Conservation (phyloP, 1,140 invertebrate species). For the Agrilus planipennis region DNA sequence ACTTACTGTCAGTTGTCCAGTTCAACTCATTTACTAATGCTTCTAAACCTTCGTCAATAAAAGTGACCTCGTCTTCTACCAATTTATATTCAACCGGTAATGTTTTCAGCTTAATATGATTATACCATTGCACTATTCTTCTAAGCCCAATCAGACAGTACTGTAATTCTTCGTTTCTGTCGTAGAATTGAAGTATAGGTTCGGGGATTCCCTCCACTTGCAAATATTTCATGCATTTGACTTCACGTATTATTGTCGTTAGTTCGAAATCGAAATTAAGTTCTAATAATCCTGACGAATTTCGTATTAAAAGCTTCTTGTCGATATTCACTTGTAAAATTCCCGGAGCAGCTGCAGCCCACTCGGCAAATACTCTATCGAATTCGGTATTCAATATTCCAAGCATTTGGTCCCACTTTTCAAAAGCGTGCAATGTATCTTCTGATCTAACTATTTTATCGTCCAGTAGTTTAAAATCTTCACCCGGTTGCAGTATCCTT, state of each 20-base stretch:
- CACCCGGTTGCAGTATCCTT: constrained; percentile 48
- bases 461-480: constrained; percentile 42
- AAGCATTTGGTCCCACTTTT: constrained; percentile 33
- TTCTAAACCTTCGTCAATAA: constrained; percentile 49
- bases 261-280: constrained; percentile 40
- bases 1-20: constrained; percentile 56
- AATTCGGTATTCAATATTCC: constrained; percentile 27
- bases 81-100: constrained; percentile 54
- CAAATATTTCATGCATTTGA: constrained; percentile 49
- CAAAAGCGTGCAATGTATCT: constrained; percentile 23
- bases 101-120: constrained; percentile 52
- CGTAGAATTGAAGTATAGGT: constrained; percentile 44
- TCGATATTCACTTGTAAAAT: constrained; percentile 29
- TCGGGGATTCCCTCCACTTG: constrained; percentile 37
- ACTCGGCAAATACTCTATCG: constrained; percentile 29
- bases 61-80: constrained; percentile 50
- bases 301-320: constrained; percentile 30
- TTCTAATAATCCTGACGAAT: constrained; percentile 18
- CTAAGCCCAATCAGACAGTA: constrained; percentile 36
- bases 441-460: constrained; percentile 32
- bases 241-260: constrained; percentile 44
- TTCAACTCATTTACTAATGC: constrained; percentile 48
- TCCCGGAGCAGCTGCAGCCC: constrained; percentile 29
- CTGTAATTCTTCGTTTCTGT: constrained; percentile 39
- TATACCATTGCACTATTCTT: constrained; percentile 47